Evolutionary conservation across 1,140 invertebrate genomes (phyloP).

Genomic region (Linepithema humile): DNA sequence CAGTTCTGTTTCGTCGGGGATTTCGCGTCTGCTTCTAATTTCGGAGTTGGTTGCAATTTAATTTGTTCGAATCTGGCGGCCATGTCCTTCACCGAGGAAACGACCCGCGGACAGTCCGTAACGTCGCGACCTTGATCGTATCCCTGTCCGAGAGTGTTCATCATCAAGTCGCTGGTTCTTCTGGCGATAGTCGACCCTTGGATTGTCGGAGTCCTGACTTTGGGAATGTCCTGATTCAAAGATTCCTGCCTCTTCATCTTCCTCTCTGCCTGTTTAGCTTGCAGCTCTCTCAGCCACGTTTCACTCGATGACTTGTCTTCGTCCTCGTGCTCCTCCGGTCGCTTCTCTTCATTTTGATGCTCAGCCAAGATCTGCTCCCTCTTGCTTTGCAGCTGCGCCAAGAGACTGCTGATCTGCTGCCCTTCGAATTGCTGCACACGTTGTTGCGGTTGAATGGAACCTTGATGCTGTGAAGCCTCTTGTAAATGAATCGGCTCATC

Average conservation of each 20-base stretch:
- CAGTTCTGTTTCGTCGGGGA: conserved; percentile 59
- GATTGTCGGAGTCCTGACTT: conserved; percentile 64
- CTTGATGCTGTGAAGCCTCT: conserved; percentile 66
- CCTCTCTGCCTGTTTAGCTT: conserved; percentile 90
- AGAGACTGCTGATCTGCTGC: conserved; percentile 85
- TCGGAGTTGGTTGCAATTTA: conserved; percentile 73
- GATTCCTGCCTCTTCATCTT: conserved; percentile 84
- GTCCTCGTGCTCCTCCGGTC: conserved; percentile 71
- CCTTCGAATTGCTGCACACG: conserved; percentile 68
- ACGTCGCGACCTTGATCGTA: conserved; percentile 79
- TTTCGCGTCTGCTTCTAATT: conserved; percentile 68
- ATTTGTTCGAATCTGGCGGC: conserved; percentile 93
- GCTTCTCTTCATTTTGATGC: conserved; percentile 79
- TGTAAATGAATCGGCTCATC: conserved; percentile 86
- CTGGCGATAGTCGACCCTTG: conserved; percentile 73
- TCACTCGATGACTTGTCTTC: conserved; percentile 84
- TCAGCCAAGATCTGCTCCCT: conserved; percentile 88
- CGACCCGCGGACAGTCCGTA: conserved; percentile 76
- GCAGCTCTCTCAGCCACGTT: conserved; percentile 91
- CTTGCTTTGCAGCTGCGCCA: conserved; percentile 91
- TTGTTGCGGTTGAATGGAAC: conserved; percentile 23
- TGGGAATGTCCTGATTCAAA: conserved; percentile 76
- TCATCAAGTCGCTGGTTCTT: conserved; percentile 81
- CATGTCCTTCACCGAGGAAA: conserved; percentile 90
- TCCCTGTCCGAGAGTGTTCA: conserved; percentile 71